Percentiles rank a stretch among this genome's conserved stretches.
Conservation (phyloP, 2,888 invertebrate genomes). For the Philereme transversata region DNA sequence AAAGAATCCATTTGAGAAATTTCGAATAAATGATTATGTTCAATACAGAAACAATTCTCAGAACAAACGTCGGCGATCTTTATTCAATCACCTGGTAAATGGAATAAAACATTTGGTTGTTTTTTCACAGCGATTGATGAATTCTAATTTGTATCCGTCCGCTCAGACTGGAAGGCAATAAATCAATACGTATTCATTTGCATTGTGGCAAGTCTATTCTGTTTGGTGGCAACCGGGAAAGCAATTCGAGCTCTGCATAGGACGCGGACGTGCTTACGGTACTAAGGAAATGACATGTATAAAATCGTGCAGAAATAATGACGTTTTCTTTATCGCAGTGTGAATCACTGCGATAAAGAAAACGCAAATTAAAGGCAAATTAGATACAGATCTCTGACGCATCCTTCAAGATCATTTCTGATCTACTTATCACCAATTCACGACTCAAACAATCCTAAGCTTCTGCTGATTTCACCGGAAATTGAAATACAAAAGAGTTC, state of each 20-base stretch:
- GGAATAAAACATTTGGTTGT: background rate
- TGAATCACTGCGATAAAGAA: too few relatives aligned
- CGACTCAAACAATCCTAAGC: too few relatives aligned
- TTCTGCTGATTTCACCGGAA: background rate
- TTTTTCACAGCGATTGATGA: conserved; percentile 4
- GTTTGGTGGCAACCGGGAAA: conserved; percentile 36
- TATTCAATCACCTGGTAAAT: conserved; percentile 8
- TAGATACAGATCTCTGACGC: too few relatives aligned
- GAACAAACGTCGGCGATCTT: background rate
- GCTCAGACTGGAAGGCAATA: conserved; percentile 29
- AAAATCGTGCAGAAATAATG: too few relatives aligned
- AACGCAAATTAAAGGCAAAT: too few relatives aligned
- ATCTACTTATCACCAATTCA: too few relatives aligned
- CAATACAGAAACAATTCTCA: background rate
- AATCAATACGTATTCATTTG: conserved; percentile 38
- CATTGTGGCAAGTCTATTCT: conserved; percentile 38
- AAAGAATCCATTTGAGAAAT: background rate
- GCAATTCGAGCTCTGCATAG: conserved; percentile 3
- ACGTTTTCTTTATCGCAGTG: too few relatives aligned
- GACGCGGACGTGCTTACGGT: too few relatives aligned
- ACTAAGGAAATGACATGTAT: too few relatives aligned
- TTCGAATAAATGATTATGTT: background rate
- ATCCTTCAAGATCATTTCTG: too few relatives aligned
- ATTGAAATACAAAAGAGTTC: background rate
- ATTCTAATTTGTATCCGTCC: conserved; percentile 6